phyloP scores from a whole-genome alignment of 2,113 vertebrate genomes.

The Mastomys natalensis region DNA sequence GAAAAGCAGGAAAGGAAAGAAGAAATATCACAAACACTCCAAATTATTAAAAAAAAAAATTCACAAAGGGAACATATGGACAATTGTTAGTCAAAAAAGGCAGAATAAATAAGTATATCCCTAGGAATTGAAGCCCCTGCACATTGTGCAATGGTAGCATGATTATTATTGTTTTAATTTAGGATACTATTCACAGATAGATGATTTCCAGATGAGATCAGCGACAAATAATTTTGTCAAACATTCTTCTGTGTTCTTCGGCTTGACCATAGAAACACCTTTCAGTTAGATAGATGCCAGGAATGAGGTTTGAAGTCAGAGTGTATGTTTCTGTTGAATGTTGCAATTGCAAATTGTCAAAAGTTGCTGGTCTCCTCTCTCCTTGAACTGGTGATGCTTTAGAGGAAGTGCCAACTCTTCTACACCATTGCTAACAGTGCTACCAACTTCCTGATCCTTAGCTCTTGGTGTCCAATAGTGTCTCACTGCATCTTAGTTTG shows the following conservation, averaged over 20 bases:
- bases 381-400: background rate
- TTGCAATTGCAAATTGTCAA: background rate
- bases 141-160: background rate
- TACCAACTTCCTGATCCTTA: background rate
- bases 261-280: background rate
- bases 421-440: background rate
- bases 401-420: background rate
- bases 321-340: background rate
- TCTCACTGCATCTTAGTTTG: background rate
- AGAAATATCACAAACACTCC: background rate
- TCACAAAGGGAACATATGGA: background rate
- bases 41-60: background rate
- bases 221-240: background rate
- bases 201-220: background rate
- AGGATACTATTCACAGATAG: background rate
- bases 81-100: background rate
- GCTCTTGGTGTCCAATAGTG: background rate
- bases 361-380: background rate
- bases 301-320: background rate
- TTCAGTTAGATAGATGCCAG: background rate
- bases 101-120: background rate
- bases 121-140: background rate
- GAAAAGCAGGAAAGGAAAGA: background rate
- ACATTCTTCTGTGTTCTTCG: background rate
- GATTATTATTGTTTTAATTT: background rate